Percentiles rank a stretch among this genome's conserved stretches.
Conservation (phyloP, 2,797 vertebrate species). For the Molossus alvarezi region DNA sequence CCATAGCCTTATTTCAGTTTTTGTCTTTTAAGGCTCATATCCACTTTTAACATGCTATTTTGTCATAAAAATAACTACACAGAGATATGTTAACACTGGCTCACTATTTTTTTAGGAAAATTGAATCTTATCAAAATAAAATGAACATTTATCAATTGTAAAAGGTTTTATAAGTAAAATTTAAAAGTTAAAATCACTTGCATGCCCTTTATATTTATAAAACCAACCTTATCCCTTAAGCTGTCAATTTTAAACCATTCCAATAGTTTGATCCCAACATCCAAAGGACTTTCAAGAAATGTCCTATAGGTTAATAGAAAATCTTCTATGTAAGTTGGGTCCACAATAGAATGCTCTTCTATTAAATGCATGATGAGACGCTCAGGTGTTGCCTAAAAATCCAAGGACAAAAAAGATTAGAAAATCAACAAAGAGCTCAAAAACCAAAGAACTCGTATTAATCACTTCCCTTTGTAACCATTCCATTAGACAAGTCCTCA, state of each 20-base stretch:
- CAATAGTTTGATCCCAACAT: slow-evolving; percentile 96
- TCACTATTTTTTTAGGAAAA: slow-evolving; percentile 18
- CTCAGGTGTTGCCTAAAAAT: slow-evolving; percentile 95
- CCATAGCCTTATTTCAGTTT: neutral
- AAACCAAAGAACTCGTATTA: slow-evolving; percentile 18
- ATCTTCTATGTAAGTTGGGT: slow-evolving; percentile 99
- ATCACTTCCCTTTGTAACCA: neutral
- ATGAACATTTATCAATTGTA: slow-evolving; percentile 46
- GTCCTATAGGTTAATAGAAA: slow-evolving; percentile 98
- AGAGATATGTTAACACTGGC: neutral
- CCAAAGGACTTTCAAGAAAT: slow-evolving; percentile 96
- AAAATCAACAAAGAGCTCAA: slow-evolving; percentile 23
- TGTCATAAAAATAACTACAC: slow-evolving; percentile 22
- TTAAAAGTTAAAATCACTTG: slow-evolving; percentile 60
- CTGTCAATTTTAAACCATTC: slow-evolving; percentile 97
- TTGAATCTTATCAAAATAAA: slow-evolving; percentile 70
- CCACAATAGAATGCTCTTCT: slow-evolving; percentile 98
- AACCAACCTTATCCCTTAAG: slow-evolving; percentile 96
- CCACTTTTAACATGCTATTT: neutral
- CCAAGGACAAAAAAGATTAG: slow-evolving; percentile 65
- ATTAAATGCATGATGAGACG: slow-evolving; percentile 98
- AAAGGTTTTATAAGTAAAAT: slow-evolving; percentile 66
- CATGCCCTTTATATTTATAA: slow-evolving; percentile 36
- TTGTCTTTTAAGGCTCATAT: slow-evolving; percentile 1
- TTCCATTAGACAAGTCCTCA: neutral